phyloP scores from a whole-genome alignment of 1,140 invertebrate species.

The Coboldia fuscipes region DNA sequence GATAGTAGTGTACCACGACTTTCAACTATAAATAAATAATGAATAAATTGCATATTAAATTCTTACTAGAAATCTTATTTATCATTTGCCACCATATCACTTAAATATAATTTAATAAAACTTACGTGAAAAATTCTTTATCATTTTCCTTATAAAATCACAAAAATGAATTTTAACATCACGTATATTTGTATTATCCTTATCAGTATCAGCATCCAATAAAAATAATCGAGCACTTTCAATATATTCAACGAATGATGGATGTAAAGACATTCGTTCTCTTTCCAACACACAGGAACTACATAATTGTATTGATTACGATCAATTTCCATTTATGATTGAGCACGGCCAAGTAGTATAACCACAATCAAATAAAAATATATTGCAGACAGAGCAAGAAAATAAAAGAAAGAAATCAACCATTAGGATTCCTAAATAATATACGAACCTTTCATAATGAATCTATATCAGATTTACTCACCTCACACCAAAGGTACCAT shows the following conservation, averaged over 20 bases:
- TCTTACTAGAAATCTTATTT: too few relatives aligned
- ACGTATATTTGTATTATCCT: slow-evolving; percentile 54
- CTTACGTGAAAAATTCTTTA: slow-evolving; percentile 77
- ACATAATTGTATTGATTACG: slow-evolving; percentile 10
- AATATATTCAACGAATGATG: slow-evolving; percentile 83
- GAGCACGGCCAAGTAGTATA: too few relatives aligned
- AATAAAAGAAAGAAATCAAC: not conserved
- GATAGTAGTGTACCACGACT: slow-evolving; percentile 66
- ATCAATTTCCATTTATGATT: too few relatives aligned
- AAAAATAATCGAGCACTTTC: slow-evolving; percentile 80
- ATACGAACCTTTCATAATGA: too few relatives aligned
- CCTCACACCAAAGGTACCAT: slow-evolving; percentile 79
- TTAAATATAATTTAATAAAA: slow-evolving; percentile 8
- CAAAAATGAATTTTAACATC: slow-evolving; percentile 87
- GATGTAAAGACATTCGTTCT: slow-evolving; percentile 60
- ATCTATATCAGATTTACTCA: too few relatives aligned
- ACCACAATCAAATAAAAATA: too few relatives aligned
- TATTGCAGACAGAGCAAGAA: too few relatives aligned
- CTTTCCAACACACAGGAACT: slow-evolving; percentile 67
- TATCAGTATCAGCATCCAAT: slow-evolving; percentile 79
- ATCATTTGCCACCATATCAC: too few relatives aligned
- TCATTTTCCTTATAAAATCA: slow-evolving; percentile 80
- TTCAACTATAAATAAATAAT: slow-evolving; percentile 45
- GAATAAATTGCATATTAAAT: slow-evolving; percentile 5
- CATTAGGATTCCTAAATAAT: not conserved